Base-by-base conservation (phyloP, 2,113 vertebrate species). In the Oncorhynchus masou region DNA sequence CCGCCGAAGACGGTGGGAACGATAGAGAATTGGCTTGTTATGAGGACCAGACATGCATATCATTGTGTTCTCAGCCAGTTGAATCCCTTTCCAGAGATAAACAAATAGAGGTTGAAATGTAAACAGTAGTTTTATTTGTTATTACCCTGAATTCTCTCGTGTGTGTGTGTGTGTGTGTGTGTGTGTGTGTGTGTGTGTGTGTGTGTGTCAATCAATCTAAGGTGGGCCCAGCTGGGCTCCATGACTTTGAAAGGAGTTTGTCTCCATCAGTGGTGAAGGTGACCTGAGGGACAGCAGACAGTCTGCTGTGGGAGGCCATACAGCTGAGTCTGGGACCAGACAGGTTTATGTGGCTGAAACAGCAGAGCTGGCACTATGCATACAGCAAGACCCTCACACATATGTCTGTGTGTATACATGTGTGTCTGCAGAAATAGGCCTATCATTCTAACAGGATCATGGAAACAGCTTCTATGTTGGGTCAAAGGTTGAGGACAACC, bases 31-130 rank as follows among this genome's bases (percentile, higher is more conserved):
- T 20, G 62, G 69, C 27, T 82, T 1, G 31, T 72, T 78, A 60
- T 49, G 59, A 79, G 67, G 68, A 71, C 79, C 5, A 70, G 15
- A 31, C 79, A 25, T 51, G 27, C 71, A 7, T 70, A 57, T 80
- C 65, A 65, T 27, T 72, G 71, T 71, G 72, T 81, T 77, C 74
- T 48, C 19, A 71, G 68, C 83, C 71, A 79, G 83, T 79, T 81
- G 77, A 75, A 81, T 67, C 45, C n/a, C 24, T 78, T 80, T 48
- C 60, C 72, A 8, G 8, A 39, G 15, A 82, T 75, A 74, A 78
- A 71, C 22, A 34, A 48, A n/a, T 39, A 20, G 27, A 39, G 19
- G 64, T 8, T 45, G 68, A 22, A 20, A 39, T 20, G 68, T 19
- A 27, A 15, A 69, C 5, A 45, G 9, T 72, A n/a, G 24, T 71